Base-by-base conservation (phyloP, 2,888 invertebrate genomes). In the Spicauda simplicius region DNA sequence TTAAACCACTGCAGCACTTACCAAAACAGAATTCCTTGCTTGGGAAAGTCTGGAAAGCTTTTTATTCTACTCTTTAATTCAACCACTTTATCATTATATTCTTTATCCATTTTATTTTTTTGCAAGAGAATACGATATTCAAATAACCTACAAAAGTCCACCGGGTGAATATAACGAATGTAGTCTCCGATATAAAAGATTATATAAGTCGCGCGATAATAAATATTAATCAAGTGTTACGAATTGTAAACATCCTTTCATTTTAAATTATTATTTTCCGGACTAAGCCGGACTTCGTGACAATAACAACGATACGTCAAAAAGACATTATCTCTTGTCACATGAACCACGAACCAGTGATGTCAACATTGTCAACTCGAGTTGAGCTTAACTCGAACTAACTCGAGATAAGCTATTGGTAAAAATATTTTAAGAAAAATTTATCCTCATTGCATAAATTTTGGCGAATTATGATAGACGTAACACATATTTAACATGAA, bases 21-120 rank as follows among this genome's bases (percentile, higher is more conserved):
- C 98, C 96, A 95, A 87, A 98, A 98, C 64, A 96, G 74, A 70
- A 98, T 95, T 63, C 98, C 98, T 70, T 95, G 93, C 85, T 97
- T 97, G 0, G 98, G 98, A 86, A 98, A 98, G 90, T 98, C 96
- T 0, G 95, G 95, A 85, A 95, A 97, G 72, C 94, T 94, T 74
- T 93, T 94, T 58, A 97, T 94, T 80, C 95, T 94, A 41, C 94
- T 90, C 79, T 95, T 95, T 0, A 97, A 81, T 71, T 95, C 86
- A 70, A 93, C 85, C 48, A 96, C 75, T 90, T 95, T 95, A 57
- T 94, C 80, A 16, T 85, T 83, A 65, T 86, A 87, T 16, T 86
- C 82, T 12, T 74, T 53, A 66, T 84, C 83, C 90, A 90, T 90
- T 6, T 8, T 14, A 41, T 0, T 2, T 41, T 71, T 50, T 18